Evolutionary conservation across 2,888 invertebrate species (phyloP).

Genomic region (Philaethria dido): DNA sequence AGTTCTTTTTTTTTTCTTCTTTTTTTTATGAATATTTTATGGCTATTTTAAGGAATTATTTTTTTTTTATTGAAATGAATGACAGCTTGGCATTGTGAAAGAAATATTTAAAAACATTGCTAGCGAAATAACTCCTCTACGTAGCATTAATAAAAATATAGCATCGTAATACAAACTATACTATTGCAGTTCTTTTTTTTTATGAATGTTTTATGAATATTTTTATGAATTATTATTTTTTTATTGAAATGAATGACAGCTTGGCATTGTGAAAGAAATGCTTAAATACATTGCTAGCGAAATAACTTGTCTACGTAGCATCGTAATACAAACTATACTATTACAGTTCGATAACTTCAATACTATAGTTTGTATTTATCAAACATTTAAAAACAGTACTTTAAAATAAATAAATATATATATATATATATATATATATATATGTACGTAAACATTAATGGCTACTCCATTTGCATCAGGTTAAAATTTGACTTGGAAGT

Average conservation of each 20-base stretch:
- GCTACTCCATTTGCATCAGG: neutral
- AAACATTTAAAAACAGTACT: too few relatives aligned
- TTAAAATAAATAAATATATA: too few relatives aligned
- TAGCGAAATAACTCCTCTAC: neutral
- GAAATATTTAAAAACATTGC: slow-evolving; percentile 22
- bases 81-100: slow-evolving; percentile 32
- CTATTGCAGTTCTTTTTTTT: too few relatives aligned
- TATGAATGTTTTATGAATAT: too few relatives aligned
- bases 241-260: slow-evolving; percentile 38
- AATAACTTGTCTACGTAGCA: neutral
- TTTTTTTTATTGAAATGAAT: slow-evolving; percentile 38
- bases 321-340: neutral
- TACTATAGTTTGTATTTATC: too few relatives aligned
- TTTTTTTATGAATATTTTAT: too few relatives aligned
- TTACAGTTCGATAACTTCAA: too few relatives aligned
- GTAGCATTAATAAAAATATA: too few relatives aligned
- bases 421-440: too few relatives aligned
- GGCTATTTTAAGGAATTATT: too few relatives aligned
- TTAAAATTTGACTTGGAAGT: neutral
- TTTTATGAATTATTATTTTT: too few relatives aligned
- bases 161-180: neutral
- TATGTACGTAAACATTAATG: neutral
- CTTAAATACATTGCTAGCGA: slow-evolving; percentile 17
- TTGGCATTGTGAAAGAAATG: slow-evolving; percentile 25
- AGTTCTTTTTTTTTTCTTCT: too few relatives aligned